A percentile compares a stretch with the other conserved stretches of the same genome.
Conservation (phyloP, 2,888 invertebrate genomes). For the Dastarcus helophoroides region DNA sequence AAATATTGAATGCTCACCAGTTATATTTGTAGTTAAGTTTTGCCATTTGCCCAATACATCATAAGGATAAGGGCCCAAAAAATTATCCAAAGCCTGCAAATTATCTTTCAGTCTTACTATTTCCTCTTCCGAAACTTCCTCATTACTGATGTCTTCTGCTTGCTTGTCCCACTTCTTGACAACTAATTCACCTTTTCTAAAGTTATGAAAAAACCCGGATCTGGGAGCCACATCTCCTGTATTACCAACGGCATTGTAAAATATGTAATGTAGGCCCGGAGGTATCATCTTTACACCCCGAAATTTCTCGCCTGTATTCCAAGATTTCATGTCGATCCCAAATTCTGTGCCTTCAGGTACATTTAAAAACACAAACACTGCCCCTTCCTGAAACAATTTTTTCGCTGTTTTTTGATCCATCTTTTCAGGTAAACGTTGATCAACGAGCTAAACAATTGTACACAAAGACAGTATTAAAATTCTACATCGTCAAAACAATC, state of each 20-base stretch:
- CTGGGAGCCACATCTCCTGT: conserved; percentile 59
- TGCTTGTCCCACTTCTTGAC: conserved; percentile 78
- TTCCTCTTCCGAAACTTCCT: conserved; percentile 53
- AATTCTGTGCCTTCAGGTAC: conserved; percentile 89
- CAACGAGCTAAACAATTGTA: too few species aligned
- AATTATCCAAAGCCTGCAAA: conserved; percentile 59
- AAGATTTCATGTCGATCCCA: conserved; percentile 88
- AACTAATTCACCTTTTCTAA: conserved; percentile 69
- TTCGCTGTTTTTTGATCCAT: conserved; percentile 70
- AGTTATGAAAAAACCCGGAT: conserved; percentile 64
- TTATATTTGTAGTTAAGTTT: conserved; percentile 56
- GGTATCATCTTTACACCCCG: conserved; percentile 98
- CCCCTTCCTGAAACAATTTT: conserved; percentile 68
- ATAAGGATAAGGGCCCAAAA: conserved; percentile 85
- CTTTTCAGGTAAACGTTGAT: too few species aligned
- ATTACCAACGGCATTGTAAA: conserved; percentile 62
- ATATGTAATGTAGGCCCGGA: conserved; percentile 87
- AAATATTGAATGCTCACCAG: conserved; percentile 37
- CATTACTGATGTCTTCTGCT: conserved; percentile 60
- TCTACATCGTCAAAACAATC: too few species aligned
- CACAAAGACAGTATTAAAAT: too few species aligned
- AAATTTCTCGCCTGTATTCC: conserved; percentile 86
- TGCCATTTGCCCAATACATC: conserved; percentile 83
- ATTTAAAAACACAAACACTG: conserved; percentile 69
- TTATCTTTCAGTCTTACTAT: conserved; percentile 55